A percentile compares a stretch with the other conserved stretches of the same genome.
Evolutionary conservation across 2,113 vertebrate species (phyloP).

Genomic region (Mesoclemmys tuberculata): DNA sequence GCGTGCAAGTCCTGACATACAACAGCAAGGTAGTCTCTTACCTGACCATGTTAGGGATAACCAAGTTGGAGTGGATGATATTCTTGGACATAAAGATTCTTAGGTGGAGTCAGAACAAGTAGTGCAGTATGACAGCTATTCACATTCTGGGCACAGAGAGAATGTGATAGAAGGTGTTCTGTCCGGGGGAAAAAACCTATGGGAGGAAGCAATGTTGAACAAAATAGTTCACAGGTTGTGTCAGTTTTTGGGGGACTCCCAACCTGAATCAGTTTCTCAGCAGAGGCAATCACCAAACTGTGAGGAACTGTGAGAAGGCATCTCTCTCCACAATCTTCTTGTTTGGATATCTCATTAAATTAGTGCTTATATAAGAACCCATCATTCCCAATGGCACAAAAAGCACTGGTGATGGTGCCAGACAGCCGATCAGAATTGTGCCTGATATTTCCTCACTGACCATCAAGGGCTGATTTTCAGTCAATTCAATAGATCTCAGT

Average conservation of each 20-base stretch:
- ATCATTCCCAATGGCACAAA: constrained; percentile 12
- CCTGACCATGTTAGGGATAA: constrained; percentile 8
- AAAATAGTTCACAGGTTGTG: constrained; percentile 32
- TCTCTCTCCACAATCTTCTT: constrained; percentile 12
- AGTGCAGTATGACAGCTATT: constrained; percentile 26
- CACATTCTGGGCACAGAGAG: constrained; percentile 27
- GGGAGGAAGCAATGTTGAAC: constrained; percentile 29
- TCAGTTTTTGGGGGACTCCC: background rate
- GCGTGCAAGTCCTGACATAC: background rate
- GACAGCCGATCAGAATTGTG: constrained; percentile 16
- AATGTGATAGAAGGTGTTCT: constrained; percentile 25
- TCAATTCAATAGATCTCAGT: constrained; percentile 37
- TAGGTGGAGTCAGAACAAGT: constrained; percentile 25
- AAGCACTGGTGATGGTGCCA: constrained; percentile 14
- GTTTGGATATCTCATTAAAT: constrained; percentile 12
- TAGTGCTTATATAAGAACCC: background rate
- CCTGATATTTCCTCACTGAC: constrained; percentile 19
- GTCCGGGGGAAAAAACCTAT: background rate
- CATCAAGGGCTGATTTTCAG: constrained; percentile 21
- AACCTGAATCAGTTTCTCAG: background rate
- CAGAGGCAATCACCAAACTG: background rate
- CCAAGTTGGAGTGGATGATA: background rate
- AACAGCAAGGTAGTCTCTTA: constrained; percentile 34
- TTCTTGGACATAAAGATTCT: constrained; percentile 12
- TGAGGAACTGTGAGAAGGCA: constrained; percentile 1